These are phyloP conservation scores for Drosophila navojoa DNA, from an alignment of 1,140 invertebrate species.

Conservation along the genomic window DNA sequence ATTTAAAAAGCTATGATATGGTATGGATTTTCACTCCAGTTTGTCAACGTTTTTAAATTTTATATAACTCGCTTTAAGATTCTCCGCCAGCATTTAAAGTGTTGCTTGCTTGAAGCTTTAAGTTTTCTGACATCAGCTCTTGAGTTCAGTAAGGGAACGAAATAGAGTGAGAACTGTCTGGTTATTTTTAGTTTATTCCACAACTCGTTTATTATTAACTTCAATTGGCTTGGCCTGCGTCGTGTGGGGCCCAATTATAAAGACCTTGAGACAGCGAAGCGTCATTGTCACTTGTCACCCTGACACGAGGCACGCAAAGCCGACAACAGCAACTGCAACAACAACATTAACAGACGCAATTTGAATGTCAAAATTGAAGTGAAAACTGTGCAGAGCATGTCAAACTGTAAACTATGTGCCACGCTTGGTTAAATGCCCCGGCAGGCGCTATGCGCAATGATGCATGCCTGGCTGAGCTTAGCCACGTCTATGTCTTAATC, in stretches of 20 bases:
- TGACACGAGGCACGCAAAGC: conserved; percentile 50
- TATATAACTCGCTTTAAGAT: no score
- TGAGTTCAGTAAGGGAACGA: no score
- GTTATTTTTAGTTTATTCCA: background rate
- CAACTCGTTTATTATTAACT: conserved; percentile 7
- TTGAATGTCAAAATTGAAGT: conserved; percentile 32
- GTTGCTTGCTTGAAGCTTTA: no score
- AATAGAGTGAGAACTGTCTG: no score
- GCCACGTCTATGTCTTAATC: conserved; percentile 47
- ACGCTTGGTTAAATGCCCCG: conserved; percentile 50
- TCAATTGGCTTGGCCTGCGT: conserved; percentile 2
- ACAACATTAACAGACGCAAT: conserved; percentile 20
- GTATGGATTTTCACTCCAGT: no score
- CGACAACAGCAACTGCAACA: background rate
- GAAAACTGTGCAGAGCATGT: conserved; percentile 25
- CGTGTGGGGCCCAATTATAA: background rate
- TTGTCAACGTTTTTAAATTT: no score
- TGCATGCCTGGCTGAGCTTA: conserved; percentile 53
- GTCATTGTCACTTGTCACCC: conserved; percentile 51
- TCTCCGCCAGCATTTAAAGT: no score
- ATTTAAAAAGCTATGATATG: no score
- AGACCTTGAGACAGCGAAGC: conserved; percentile 37
- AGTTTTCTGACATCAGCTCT: no score
- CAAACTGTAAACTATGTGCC: conserved; percentile 40
- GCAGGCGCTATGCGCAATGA: conserved; percentile 43